These are phyloP conservation scores for Hyalella azteca DNA, from an alignment of 2,888 invertebrate species.

Conservation along the genomic window DNA sequence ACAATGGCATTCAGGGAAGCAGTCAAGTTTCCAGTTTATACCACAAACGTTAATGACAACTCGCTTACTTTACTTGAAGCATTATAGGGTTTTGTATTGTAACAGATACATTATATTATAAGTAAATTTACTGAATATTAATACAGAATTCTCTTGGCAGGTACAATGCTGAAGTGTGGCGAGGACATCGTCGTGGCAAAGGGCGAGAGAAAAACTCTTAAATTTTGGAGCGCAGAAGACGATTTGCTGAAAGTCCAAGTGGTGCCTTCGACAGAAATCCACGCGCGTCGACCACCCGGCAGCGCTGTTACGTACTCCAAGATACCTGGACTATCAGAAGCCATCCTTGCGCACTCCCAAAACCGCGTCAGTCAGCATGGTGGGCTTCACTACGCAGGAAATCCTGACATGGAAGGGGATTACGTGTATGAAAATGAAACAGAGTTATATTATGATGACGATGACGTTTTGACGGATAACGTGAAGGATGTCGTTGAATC, in stretches of 20 bases:
- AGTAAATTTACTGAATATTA: no score
- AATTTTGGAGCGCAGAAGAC: conserved; percentile 56
- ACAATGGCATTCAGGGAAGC: no score
- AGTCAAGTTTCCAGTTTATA: no score
- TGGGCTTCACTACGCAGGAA: conserved; percentile 23
- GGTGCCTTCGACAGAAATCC: not conserved
- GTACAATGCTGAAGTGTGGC: conserved; percentile 48
- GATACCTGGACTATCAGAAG: conserved; percentile 22
- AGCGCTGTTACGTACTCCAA: not conserved
- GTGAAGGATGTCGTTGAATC: no score
- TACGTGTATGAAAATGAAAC: not conserved
- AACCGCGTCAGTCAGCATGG: not conserved
- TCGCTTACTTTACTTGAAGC: no score
- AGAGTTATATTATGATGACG: not conserved
- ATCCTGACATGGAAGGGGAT: not conserved
- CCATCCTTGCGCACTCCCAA: not conserved
- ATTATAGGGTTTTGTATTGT: no score
- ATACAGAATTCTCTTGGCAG: no score
- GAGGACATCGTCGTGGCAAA: conserved; percentile 48
- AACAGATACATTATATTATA: no score
- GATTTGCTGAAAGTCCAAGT: conserved; percentile 45
- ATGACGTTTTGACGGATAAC: not conserved
- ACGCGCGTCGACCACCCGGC: not conserved
- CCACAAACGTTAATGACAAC: no score
- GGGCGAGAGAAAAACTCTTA: conserved; percentile 49